Conservation (phyloP, 92 coral and sea anemone species). For the Diadumene lineata region DNA sequence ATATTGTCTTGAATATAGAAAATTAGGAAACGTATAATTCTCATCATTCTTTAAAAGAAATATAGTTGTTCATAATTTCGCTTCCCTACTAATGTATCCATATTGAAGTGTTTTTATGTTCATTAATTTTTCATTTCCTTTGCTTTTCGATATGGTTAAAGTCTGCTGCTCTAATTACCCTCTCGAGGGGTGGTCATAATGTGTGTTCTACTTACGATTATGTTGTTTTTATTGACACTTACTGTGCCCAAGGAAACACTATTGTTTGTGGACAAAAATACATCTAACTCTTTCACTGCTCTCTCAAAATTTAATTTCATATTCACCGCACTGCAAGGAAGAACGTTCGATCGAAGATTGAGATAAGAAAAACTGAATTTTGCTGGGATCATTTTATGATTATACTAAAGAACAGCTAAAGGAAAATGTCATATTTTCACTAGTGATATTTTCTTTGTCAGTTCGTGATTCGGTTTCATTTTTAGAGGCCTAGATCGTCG, state of each 20-base stretch:
- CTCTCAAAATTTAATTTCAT: background rate
- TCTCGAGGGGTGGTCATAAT: background rate
- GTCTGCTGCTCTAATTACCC: background rate
- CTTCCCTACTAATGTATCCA: background rate
- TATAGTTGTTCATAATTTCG: too few species aligned
- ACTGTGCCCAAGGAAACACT: background rate
- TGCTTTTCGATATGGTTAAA: background rate
- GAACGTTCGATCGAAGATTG: background rate
- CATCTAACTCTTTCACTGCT: background rate
- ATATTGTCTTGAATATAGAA: too few species aligned
- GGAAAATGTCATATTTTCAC: too few species aligned
- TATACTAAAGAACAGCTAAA: too few species aligned
- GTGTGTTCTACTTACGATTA: background rate
- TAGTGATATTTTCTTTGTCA: too few species aligned
- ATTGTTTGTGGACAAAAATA: background rate
- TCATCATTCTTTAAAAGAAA: background rate
- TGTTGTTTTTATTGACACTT: background rate
- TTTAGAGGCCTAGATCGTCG: too few species aligned
- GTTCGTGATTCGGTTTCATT: too few species aligned
- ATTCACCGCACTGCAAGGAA: background rate
- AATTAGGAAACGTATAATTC: too few species aligned
- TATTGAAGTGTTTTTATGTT: background rate
- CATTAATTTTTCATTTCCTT: conserved; percentile 1
- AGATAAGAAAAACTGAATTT: background rate
- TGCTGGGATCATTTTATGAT: too few species aligned